Evolutionary conservation across 2,797 vertebrate genomes (phyloP).

Genomic region (Chiroxiphia lanceolata): DNA sequence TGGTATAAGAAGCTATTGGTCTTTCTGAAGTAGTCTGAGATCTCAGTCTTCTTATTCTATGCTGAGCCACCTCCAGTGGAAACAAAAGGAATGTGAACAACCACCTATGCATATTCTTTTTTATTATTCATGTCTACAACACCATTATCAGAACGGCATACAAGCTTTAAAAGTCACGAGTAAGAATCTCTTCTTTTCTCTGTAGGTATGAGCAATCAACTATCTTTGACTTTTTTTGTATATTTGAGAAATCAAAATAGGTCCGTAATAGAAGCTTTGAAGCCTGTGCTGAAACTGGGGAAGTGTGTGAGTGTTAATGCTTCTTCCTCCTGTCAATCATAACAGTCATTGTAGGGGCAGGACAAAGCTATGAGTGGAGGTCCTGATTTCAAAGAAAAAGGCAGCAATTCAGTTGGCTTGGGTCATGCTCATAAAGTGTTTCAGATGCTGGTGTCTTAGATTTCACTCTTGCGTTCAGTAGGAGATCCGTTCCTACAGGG

Average conservation of each 20-base stretch:
- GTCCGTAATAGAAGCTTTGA: background rate
- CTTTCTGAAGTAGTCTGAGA: background rate
- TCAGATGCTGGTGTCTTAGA: background rate
- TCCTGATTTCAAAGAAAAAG: background rate
- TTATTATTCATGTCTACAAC: background rate
- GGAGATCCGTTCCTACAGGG: background rate
- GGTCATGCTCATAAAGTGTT: background rate
- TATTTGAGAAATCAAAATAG: background rate
- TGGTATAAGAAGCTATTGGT: background rate
- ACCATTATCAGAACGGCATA: background rate
- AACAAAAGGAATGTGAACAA: background rate
- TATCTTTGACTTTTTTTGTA: background rate
- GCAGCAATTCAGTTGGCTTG: background rate
- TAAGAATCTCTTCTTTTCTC: background rate
- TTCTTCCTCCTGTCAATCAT: accelerated
- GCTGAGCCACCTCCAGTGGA: background rate
- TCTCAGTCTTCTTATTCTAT: background rate
- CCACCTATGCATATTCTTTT: background rate
- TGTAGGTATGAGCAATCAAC: background rate
- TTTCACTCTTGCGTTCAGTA: background rate
- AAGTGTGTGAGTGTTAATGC: background rate
- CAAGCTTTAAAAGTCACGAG: background rate
- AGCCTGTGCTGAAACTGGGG: background rate
- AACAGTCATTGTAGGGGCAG: background rate
- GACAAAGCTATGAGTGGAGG: background rate